phyloP scores from a whole-genome alignment of 2,113 vertebrate species.

The Muntiacus muntjak region DNA sequence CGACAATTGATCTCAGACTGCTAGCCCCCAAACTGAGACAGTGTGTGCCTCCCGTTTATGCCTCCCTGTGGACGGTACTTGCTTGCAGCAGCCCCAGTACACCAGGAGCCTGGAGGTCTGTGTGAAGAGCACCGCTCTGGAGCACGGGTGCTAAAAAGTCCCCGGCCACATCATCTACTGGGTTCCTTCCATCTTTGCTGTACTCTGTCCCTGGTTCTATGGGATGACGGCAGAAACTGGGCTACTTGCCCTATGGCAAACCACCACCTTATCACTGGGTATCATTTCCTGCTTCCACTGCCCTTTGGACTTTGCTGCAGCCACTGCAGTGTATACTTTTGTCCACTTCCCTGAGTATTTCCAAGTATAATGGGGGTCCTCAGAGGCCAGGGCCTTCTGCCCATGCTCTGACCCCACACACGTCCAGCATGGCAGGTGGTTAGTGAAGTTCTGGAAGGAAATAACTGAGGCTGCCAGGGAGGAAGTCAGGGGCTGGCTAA shows the following conservation, averaged over 20 bases:
- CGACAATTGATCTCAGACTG: not conserved
- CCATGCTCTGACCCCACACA: not conserved
- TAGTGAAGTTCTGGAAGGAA: not conserved
- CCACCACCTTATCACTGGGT: accelerated
- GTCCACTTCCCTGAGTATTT: not conserved
- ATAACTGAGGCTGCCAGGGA: not conserved
- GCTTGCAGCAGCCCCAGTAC: not conserved
- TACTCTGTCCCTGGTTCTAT: not conserved
- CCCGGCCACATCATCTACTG: accelerated
- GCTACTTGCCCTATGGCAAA: not conserved
- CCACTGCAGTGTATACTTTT: accelerated
- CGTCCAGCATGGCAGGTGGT: not conserved
- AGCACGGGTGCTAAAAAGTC: not conserved
- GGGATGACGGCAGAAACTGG: not conserved
- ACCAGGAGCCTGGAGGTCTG: not conserved
- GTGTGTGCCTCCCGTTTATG: too few relatives aligned
- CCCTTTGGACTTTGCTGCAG: not conserved
- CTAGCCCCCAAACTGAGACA: not conserved
- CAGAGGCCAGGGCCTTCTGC: not conserved
- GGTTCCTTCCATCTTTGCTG: not conserved
- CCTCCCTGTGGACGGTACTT: not conserved
- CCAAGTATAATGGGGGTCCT: not conserved
- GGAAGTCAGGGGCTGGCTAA: not conserved
- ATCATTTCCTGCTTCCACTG: not conserved
- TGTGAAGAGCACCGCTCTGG: accelerated